These are phyloP conservation scores for Crepidodera aurea DNA, from an alignment of 2,888 invertebrate genomes.

Conservation along the genomic window DNA sequence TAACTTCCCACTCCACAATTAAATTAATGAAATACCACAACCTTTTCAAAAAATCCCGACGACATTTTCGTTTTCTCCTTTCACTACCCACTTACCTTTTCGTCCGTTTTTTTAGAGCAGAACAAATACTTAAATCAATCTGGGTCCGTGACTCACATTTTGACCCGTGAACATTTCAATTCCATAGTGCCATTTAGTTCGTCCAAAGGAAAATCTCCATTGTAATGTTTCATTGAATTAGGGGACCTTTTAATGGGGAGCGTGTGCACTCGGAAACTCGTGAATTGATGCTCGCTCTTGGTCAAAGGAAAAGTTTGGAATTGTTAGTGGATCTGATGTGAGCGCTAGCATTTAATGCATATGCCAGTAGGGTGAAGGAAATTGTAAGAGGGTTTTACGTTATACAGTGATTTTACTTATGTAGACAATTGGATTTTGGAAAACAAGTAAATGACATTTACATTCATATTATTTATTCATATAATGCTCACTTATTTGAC, in stretches of 20 bases:
- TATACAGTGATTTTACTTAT: no score
- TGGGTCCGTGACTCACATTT: not conserved
- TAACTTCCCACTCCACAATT: no score
- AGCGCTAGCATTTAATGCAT: not conserved
- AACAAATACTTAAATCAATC: slow-evolving; percentile 16
- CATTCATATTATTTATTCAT: no score
- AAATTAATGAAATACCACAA: no score
- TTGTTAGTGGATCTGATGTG: not conserved
- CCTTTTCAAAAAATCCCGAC: no score
- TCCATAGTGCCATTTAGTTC: slow-evolving; percentile 17
- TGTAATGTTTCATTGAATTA: slow-evolving; percentile 28
- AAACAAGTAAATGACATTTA: no score
- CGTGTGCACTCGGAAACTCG: slow-evolving; percentile 13
- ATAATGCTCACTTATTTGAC: no score
- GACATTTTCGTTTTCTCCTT: no score
- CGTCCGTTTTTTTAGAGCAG: not conserved
- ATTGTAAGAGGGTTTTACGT: no score
- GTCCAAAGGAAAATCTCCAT: slow-evolving; percentile 24
- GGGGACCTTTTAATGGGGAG: slow-evolving; percentile 11
- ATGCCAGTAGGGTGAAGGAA: not conserved
- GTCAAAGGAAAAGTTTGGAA: slow-evolving; percentile 13
- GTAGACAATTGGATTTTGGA: no score
- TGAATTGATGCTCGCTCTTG: slow-evolving; percentile 6
- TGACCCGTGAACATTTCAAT: not conserved
- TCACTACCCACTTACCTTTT: slow-evolving; percentile 4